Percentiles rank a stretch among this genome's conserved stretches.
Conservation (phyloP, 2,888 invertebrate species). For the Amphipoea oculea region DNA sequence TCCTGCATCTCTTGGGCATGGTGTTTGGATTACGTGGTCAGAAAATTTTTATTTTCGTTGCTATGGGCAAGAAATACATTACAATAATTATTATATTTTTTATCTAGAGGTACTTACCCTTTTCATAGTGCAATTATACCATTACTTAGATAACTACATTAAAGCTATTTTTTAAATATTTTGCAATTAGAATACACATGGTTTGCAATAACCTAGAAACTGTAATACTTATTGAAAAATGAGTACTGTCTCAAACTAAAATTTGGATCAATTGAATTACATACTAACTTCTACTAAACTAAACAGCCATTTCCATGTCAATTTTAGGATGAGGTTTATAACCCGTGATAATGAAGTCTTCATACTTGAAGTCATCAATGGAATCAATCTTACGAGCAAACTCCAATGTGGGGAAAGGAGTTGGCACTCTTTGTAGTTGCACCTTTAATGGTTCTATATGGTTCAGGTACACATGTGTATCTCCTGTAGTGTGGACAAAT, state of each 20-base stretch:
- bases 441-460: constrained; percentile 95
- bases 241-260: background rate
- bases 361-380: constrained; percentile 96
- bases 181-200: constrained; percentile 20
- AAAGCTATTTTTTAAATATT: constrained; percentile 4
- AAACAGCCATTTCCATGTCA: constrained; percentile 98
- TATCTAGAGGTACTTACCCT: background rate
- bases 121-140: background rate
- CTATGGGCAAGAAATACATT: background rate
- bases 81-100: background rate
- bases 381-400: constrained; percentile 93
- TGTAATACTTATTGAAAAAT: constrained; percentile 34
- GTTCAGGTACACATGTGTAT: constrained; percentile 98
- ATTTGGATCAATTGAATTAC: background rate
- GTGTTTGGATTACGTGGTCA: background rate
- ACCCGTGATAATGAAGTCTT: constrained; percentile 95
- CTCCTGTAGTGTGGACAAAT: constrained; percentile 98
- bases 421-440: constrained; percentile 95
- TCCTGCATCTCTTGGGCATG: background rate
- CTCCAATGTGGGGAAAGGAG: constrained; percentile 94
- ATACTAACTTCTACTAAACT: constrained; percentile 41
- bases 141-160: constrained; percentile 4
- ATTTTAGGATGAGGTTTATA: constrained; percentile 98
- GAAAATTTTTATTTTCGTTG: background rate
- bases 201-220: constrained; percentile 6